Evolutionary conservation across 1,140 invertebrate species (phyloP).

Genomic region (Atopsyche davidsoni): DNA sequence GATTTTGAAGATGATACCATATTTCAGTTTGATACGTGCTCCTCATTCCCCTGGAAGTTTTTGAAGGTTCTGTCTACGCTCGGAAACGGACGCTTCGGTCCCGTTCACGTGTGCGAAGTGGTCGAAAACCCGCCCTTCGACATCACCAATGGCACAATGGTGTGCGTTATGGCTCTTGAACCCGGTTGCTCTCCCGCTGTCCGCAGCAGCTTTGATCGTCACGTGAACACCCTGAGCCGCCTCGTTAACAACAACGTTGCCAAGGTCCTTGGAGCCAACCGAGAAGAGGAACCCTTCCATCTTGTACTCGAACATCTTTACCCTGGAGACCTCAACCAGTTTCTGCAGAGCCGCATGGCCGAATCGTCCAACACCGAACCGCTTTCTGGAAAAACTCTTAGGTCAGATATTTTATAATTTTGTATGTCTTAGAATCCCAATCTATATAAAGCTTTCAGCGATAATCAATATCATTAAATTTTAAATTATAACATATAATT

Average conservation of each 20-base stretch:
- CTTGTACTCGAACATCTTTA: constrained; percentile 61
- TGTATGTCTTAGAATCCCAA: no score
- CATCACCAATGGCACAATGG: constrained; percentile 44
- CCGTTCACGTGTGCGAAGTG: constrained; percentile 12
- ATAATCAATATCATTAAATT: no score
- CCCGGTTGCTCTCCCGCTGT: constrained; percentile 37
- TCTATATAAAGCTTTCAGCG: no score
- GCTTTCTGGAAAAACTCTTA: constrained; percentile 56
- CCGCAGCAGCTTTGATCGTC: constrained; percentile 56
- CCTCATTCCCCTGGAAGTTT: constrained; percentile 10
- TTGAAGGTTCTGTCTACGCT: constrained; percentile 13
- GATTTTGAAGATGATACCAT: constrained; percentile 6
- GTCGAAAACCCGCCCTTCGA: neutral
- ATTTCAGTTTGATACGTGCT: neutral
- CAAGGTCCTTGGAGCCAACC: constrained; percentile 69
- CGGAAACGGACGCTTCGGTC: constrained; percentile 16
- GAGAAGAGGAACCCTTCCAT: constrained; percentile 66
- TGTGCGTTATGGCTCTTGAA: constrained; percentile 60
- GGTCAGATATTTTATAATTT: no score
- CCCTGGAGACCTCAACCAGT: constrained; percentile 68
- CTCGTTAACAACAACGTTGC: constrained; percentile 75
- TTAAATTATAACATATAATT: no score
- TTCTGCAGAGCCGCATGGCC: constrained; percentile 69
- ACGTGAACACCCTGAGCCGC: constrained; percentile 66
- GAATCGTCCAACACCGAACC: constrained; percentile 53